A percentile compares a stretch with the other conserved stretches of the same genome.
These are phyloP conservation scores for Xenus cinereus DNA, from an alignment of 2,113 vertebrate species.

Conservation along the genomic window DNA sequence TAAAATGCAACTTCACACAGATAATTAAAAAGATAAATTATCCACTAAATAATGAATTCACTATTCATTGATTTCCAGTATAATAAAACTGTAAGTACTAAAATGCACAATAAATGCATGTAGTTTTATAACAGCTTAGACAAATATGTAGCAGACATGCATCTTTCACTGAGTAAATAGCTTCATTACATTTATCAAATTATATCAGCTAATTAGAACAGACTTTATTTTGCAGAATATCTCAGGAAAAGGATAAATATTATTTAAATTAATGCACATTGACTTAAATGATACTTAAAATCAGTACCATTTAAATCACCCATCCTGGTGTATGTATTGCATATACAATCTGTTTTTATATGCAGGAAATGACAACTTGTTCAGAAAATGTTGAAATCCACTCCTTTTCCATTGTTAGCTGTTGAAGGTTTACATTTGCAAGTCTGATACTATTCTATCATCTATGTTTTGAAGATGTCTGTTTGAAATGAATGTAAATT, in stretches of 20 bases:
- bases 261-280: background rate
- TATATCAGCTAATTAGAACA: conserved; percentile 2
- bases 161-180: background rate
- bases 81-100: background rate
- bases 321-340: background rate
- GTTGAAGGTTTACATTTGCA: conserved; percentile 3
- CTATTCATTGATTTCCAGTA: background rate
- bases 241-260: background rate
- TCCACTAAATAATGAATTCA: background rate
- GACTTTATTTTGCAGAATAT: background rate
- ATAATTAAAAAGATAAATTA: background rate
- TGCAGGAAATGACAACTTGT: background rate
- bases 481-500: background rate
- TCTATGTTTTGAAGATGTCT: background rate
- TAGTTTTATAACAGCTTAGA: background rate
- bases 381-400: background rate
- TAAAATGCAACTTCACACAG: background rate
- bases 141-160: background rate
- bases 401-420: background rate
- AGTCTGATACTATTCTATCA: background rate
- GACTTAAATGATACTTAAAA: background rate
- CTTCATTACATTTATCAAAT: conserved; percentile 3
- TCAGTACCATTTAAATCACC: background rate
- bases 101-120: background rate
- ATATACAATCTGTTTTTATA: background rate